phyloP scores from a whole-genome alignment of 1,140 invertebrate genomes.

The Lanistes nyassanus region DNA sequence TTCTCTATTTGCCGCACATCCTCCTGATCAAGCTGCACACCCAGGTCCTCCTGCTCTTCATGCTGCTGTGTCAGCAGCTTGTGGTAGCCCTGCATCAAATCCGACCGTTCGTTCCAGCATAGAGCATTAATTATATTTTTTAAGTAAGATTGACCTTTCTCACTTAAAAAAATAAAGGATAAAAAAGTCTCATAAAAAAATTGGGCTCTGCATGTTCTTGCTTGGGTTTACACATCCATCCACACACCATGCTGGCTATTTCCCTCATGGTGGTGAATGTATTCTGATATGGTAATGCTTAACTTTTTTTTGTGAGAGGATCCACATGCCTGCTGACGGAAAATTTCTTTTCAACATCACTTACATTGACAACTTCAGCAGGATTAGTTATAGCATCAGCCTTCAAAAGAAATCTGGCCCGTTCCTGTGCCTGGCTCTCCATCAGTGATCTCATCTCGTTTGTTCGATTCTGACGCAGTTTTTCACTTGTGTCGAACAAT shows the following conservation, averaged over 20 bases:
- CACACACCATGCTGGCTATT: too few species aligned
- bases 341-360: constrained; percentile 2
- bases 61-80: constrained; percentile 50
- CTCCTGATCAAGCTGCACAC: constrained; percentile 47
- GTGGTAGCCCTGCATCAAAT: constrained; percentile 45
- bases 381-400: constrained; percentile 40
- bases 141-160: neutral
- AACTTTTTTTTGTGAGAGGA: too few species aligned
- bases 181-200: too few species aligned
- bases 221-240: too few species aligned
- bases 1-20: constrained; percentile 52
- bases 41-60: constrained; percentile 42
- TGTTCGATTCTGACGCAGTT: constrained; percentile 40
- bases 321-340: too few species aligned
- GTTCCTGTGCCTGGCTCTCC: constrained; percentile 53
- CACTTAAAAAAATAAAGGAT: neutral
- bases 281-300: too few species aligned
- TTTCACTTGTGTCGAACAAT: constrained; percentile 28
- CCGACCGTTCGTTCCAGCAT: neutral
- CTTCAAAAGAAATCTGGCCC: constrained; percentile 37
- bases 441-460: constrained; percentile 37
- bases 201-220: too few species aligned
- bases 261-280: too few species aligned
- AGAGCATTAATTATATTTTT: neutral
- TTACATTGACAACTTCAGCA: constrained; percentile 47